Evolutionary conservation across 1,140 invertebrate genomes (phyloP).

Genomic region (Tyrophagus putrescentiae): DNA sequence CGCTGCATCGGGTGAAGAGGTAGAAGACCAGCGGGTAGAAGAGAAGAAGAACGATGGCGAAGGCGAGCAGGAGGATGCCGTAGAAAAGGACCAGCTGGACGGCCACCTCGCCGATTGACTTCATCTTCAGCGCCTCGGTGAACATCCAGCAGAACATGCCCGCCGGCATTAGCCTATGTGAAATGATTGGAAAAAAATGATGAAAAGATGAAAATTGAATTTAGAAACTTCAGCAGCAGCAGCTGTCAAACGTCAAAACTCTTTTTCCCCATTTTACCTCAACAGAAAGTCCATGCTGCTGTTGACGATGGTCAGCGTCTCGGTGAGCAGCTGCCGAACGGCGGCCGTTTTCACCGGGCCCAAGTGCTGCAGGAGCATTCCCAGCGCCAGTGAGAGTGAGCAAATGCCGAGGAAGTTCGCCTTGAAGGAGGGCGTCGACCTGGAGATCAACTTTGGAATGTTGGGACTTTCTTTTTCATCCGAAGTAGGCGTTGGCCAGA

Average conservation of each 20-base stretch:
- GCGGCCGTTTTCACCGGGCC: conserved; percentile 43
- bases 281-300: conserved; percentile 54
- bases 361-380: conserved; percentile 61
- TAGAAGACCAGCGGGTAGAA: conserved; percentile 71
- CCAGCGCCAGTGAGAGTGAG: conserved; percentile 39
- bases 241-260: too few relatives aligned
- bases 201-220: too few relatives aligned
- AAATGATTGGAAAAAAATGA: too few relatives aligned
- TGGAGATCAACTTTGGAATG: not conserved
- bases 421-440: not conserved
- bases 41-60: conserved; percentile 70
- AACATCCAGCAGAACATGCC: conserved; percentile 80
- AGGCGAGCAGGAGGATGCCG: conserved; percentile 62
- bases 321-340: conserved; percentile 60
- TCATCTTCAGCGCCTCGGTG: conserved; percentile 67
- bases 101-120: conserved; percentile 59
- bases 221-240: too few relatives aligned
- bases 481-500: not conserved
- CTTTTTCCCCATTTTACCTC: conserved; percentile 20
- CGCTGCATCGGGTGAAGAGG: conserved; percentile 64
- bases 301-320: conserved; percentile 70
- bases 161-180: conserved; percentile 56
- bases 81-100: conserved; percentile 70
- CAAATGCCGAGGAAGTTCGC: conserved; percentile 12
- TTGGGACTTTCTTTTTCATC: not conserved